phyloP scores from a whole-genome alignment of 2,888 invertebrate genomes.

The Rotaria socialis region DNA sequence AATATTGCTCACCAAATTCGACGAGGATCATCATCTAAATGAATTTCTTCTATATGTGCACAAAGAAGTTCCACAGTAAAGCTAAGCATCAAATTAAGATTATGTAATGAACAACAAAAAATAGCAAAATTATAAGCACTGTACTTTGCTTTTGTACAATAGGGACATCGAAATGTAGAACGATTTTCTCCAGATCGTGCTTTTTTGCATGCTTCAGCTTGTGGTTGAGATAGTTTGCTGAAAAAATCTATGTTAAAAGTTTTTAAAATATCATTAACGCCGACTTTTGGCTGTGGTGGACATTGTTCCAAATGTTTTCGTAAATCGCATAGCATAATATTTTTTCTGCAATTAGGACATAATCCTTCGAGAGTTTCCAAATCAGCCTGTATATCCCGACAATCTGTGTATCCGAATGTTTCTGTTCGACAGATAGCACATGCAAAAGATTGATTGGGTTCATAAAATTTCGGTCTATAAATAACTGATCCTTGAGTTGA shows the following conservation, averaged over 20 bases:
- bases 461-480: background rate
- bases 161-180: slow-evolving; percentile 15
- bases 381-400: background rate
- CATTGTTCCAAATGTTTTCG: background rate
- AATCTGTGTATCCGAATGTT: background rate
- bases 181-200: background rate
- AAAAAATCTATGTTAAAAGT: background rate
- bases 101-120: background rate
- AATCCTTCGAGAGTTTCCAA: background rate
- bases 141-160: background rate
- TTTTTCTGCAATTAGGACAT: background rate
- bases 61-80: background rate
- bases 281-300: background rate
- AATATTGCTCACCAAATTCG: background rate
- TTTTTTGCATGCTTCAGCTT: background rate
- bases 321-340: background rate
- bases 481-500: background rate
- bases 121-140: no score
- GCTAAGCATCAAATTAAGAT: background rate
- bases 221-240: background rate
- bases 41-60: background rate
- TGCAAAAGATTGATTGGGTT: background rate
- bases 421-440: slow-evolving; percentile 12
- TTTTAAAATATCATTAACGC: background rate
- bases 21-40: background rate